Conservation (phyloP, 2,888 invertebrate species). For the Craniophora ligustri region DNA sequence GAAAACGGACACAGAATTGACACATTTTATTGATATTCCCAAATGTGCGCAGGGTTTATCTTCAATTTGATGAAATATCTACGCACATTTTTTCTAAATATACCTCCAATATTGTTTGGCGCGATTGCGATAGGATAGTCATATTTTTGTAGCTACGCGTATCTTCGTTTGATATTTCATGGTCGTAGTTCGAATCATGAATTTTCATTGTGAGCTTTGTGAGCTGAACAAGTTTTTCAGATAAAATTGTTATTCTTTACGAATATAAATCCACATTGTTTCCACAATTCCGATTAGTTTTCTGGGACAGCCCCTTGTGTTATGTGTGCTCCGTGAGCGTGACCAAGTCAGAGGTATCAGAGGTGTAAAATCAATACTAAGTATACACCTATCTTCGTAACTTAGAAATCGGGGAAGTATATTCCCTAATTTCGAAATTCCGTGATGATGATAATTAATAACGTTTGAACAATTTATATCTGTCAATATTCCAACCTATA, state of each 20-base stretch:
- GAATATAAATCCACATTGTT: too few species aligned
- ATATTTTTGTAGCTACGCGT: background rate
- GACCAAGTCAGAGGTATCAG: too few species aligned
- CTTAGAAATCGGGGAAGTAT: too few species aligned
- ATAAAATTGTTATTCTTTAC: background rate
- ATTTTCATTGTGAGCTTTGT: background rate
- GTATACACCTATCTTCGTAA: too few species aligned
- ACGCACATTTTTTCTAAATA: constrained; percentile 5
- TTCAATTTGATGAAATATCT: constrained; percentile 24
- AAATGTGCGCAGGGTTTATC: constrained; percentile 18
- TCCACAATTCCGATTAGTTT: background rate
- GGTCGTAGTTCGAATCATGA: background rate
- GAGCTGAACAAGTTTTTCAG: background rate
- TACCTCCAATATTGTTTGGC: background rate
- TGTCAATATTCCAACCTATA: too few species aligned
- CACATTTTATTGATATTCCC: constrained; percentile 33
- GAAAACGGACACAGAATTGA: constrained; percentile 33
- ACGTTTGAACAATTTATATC: too few species aligned
- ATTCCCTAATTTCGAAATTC: too few species aligned
- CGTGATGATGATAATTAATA: too few species aligned
- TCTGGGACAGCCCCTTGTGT: constrained; percentile 3
- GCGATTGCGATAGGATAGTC: background rate
- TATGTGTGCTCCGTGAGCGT: constrained; percentile 7
- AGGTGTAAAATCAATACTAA: constrained; percentile 24
- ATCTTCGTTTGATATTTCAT: too few species aligned